Conservation (phyloP, 2,113 vertebrate genomes). For the Melanerpes formicivorus region DNA sequence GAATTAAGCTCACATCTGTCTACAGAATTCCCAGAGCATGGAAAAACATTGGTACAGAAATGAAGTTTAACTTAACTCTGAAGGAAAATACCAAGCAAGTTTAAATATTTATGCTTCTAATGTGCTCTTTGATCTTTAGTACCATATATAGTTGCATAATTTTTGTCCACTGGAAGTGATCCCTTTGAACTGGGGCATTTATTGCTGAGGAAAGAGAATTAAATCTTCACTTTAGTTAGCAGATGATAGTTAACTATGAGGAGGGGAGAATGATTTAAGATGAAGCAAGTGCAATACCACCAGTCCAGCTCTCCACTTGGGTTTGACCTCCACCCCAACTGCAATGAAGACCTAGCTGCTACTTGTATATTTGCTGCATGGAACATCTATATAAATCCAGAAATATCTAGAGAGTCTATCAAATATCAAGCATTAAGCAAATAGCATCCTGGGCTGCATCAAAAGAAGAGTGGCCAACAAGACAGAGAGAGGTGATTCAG, state of each 20-base stretch:
- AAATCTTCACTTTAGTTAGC: not conserved
- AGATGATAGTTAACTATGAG: not conserved
- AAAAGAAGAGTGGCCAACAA: too few relatives aligned
- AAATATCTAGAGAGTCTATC: not conserved
- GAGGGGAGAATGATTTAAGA: not conserved
- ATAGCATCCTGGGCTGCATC: too few relatives aligned
- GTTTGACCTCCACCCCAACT: not conserved
- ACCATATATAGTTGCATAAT: not conserved
- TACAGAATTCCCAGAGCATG: not conserved
- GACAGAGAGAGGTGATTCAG: too few relatives aligned
- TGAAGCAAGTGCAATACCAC: not conserved
- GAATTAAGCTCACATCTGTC: not conserved
- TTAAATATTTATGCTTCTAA: slow-evolving; percentile 10
- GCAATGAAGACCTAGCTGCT: not conserved
- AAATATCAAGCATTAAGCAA: not conserved
- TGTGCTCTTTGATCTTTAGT: not conserved
- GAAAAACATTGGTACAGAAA: not conserved
- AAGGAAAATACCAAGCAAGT: not conserved
- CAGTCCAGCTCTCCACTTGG: not conserved
- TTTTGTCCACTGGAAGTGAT: slow-evolving; percentile 2
- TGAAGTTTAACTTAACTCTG: not conserved
- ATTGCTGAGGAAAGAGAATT: not conserved
- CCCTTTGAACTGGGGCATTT: not conserved
- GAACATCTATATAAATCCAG: not conserved
- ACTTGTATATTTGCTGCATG: not conserved